These are phyloP conservation scores for Geococcyx californianus DNA, from an alignment of 2,113 vertebrate genomes.

Conservation along the genomic window DNA sequence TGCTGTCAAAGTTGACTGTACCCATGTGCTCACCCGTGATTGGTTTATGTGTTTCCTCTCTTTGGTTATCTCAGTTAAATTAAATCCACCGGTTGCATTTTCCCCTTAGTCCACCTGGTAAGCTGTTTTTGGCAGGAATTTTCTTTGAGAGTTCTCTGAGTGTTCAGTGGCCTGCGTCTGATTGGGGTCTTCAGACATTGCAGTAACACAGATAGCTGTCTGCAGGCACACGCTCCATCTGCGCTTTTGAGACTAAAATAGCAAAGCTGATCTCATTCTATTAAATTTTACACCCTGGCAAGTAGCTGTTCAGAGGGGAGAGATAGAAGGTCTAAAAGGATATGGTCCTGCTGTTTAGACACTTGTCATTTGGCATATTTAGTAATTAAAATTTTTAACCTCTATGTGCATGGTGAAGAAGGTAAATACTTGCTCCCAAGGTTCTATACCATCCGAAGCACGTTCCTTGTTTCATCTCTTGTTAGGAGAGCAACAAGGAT, in stretches of 20 bases:
- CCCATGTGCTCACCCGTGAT: not conserved
- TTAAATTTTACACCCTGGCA: not conserved
- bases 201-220: not conserved
- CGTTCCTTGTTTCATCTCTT: not conserved
- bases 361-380: not conserved
- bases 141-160: not conserved
- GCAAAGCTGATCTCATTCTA: not conserved
- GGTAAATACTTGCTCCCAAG: not conserved
- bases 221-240: not conserved
- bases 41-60: not conserved
- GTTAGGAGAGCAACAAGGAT: too few relatives aligned
- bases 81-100: not conserved
- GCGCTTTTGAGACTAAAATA: slow-evolving; percentile 1
- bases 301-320: not conserved
- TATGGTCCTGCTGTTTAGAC: not conserved
- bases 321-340: not conserved
- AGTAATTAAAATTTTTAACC: not conserved
- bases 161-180: not conserved
- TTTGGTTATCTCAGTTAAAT: not conserved
- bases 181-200: not conserved
- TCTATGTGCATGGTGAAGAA: accelerated
- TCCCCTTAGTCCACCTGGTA: not conserved
- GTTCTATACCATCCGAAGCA: not conserved
- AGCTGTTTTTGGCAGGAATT: not conserved
- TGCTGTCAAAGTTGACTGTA: not conserved